Conservation (phyloP, 2,888 invertebrate genomes). For the Standfussiana lucernea region DNA sequence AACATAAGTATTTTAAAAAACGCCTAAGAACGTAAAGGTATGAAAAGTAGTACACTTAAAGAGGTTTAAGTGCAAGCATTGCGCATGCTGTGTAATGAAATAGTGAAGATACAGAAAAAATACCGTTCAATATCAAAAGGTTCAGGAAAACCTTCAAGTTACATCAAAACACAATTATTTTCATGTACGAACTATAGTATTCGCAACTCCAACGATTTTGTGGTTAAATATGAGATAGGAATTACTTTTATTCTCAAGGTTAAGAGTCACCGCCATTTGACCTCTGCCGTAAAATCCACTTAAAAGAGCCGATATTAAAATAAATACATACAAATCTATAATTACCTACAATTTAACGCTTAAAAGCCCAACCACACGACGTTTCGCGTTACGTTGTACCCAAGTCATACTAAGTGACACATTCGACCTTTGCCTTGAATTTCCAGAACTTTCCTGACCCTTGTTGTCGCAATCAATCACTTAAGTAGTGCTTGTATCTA, state of each 20-base stretch:
- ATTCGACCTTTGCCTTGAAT: conserved; percentile 34
- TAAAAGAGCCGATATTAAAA: conserved; percentile 5
- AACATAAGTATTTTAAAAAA: no score
- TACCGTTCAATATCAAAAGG: not conserved
- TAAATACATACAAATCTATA: not conserved
- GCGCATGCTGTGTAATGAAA: not conserved
- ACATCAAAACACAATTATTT: not conserved
- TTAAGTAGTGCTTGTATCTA: conserved; percentile 7
- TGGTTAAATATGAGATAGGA: not conserved
- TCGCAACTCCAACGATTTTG: not conserved
- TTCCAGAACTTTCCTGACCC: conserved; percentile 13
- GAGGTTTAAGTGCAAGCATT: not conserved
- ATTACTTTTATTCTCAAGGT: not conserved
- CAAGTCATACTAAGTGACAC: conserved; percentile 25
- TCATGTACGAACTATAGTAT: not conserved
- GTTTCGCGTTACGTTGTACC: conserved; percentile 11
- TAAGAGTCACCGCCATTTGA: not conserved
- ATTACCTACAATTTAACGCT: not conserved
- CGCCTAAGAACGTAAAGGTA: not conserved
- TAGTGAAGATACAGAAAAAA: not conserved
- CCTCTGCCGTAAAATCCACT: not conserved
- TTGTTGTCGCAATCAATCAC: conserved; percentile 22
- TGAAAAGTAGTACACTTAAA: not conserved
- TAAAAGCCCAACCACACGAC: conserved; percentile 9
- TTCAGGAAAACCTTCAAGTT: not conserved